Conservation (phyloP, 2,113 vertebrate genomes). For the Falco punctatus region DNA sequence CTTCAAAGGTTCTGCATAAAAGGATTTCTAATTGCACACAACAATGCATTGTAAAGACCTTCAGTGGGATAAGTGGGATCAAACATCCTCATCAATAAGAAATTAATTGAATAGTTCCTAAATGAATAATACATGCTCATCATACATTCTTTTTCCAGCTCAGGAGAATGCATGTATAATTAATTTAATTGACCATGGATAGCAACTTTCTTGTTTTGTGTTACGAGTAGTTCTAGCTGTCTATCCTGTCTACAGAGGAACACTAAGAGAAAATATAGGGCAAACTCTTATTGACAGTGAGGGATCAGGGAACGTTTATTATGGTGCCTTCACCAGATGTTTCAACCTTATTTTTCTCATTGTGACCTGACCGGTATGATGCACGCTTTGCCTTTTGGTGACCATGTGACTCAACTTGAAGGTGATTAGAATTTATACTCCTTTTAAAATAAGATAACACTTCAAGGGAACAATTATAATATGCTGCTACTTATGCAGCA, state of each 20-base stretch:
- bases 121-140: slow-evolving; percentile 50
- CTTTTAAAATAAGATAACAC: not conserved
- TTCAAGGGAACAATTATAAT: not conserved
- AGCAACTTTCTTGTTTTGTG: not conserved
- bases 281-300: not conserved
- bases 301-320: not conserved
- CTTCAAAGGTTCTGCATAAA: slow-evolving; percentile 12
- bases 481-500: not conserved
- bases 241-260: not conserved
- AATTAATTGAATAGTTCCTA: slow-evolving; percentile 50
- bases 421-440: not conserved
- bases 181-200: slow-evolving; percentile 9
- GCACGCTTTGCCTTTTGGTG: not conserved
- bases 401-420: not conserved
- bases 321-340: not conserved
- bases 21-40: not conserved
- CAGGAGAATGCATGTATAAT: slow-evolving; percentile 19
- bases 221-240: not conserved
- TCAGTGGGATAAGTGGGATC: slow-evolving; percentile 25
- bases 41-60: not conserved
- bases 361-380: not conserved
- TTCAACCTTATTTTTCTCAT: not conserved
- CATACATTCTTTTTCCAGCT: slow-evolving; percentile 13
- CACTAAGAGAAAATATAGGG: not conserved
- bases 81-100: slow-evolving; percentile 47